phyloP scores from a whole-genome alignment of 2,888 invertebrate genomes.

The Cryptocheilus praepositus region DNA sequence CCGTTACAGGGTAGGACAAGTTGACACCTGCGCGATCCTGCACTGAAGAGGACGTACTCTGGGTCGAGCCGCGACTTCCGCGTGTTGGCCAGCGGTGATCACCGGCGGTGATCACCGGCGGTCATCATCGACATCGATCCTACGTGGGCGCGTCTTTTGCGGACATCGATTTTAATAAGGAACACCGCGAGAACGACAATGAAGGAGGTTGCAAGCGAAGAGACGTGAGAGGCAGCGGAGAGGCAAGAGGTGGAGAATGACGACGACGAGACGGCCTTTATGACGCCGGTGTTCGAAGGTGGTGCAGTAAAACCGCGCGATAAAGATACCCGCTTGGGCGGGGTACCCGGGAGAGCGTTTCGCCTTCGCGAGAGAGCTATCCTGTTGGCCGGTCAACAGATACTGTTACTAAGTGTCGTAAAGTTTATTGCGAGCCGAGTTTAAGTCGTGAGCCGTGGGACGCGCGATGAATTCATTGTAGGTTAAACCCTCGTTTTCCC shows the following conservation, averaged over 20 bases:
- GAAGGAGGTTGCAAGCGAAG: too few species aligned
- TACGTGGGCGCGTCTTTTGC: constrained; percentile 47
- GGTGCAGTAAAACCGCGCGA: constrained; percentile 56
- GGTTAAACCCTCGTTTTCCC: constrained; percentile 33
- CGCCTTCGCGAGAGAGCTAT: constrained; percentile 26
- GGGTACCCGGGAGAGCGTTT: constrained; percentile 33
- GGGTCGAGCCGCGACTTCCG: too few species aligned
- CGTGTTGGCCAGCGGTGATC: too few species aligned
- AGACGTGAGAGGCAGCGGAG: too few species aligned
- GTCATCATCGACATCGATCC: background rate
- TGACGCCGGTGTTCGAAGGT: constrained; percentile 50
- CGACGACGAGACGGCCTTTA: constrained; percentile 53
- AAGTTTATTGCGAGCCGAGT: constrained; percentile 53
- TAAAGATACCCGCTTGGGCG: constrained; percentile 50
- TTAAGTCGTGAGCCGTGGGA: constrained; percentile 41
- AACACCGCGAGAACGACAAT: constrained; percentile 27
- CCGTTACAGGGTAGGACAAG: too few species aligned
- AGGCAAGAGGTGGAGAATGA: constrained; percentile 17
- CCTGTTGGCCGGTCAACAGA: constrained; percentile 26
- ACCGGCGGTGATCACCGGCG: too few species aligned
- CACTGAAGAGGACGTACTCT: too few species aligned
- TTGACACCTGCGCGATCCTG: too few species aligned
- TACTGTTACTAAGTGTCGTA: constrained; percentile 60
- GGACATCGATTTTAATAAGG: constrained; percentile 55
- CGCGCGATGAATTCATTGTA: constrained; percentile 57